Conservation (phyloP, 2,113 vertebrate genomes). For the Laticauda laticaudata region DNA sequence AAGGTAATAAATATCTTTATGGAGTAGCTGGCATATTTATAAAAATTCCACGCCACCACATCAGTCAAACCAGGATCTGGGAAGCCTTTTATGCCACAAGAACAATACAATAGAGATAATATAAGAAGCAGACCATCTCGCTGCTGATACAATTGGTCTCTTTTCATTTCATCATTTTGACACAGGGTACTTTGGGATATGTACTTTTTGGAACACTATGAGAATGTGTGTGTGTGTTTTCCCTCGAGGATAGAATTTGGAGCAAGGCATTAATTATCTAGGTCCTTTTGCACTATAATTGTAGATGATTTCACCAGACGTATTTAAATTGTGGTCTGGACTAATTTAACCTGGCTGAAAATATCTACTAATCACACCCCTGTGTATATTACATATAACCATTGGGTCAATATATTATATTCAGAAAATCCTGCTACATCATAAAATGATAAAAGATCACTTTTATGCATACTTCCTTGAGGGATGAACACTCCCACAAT, state of each 20-base stretch:
- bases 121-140: not conserved
- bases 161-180: not conserved
- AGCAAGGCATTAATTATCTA: constrained; percentile 49
- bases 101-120: not conserved
- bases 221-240: not conserved
- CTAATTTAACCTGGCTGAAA: constrained; percentile 53
- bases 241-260: constrained; percentile 4
- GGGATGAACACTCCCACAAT: not conserved
- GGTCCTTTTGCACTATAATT: constrained; percentile 46
- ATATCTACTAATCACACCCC: constrained; percentile 16
- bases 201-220: fast-evolving
- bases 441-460: fast-evolving
- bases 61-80: not conserved
- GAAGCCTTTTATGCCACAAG: not conserved
- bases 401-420: fast-evolving
- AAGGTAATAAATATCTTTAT: not conserved
- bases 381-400: fast-evolving
- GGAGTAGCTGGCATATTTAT: not conserved
- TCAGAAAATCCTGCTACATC: fast-evolving
- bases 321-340: constrained; percentile 54
- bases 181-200: fast-evolving
- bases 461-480: fast-evolving
- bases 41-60: not conserved
- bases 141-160: fast-evolving
- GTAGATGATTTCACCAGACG: constrained; percentile 38